A percentile compares a stretch with the other conserved stretches of the same genome.
Evolutionary conservation across 2,797 vertebrate genomes (phyloP).

Genomic region (Prionace glauca): DNA sequence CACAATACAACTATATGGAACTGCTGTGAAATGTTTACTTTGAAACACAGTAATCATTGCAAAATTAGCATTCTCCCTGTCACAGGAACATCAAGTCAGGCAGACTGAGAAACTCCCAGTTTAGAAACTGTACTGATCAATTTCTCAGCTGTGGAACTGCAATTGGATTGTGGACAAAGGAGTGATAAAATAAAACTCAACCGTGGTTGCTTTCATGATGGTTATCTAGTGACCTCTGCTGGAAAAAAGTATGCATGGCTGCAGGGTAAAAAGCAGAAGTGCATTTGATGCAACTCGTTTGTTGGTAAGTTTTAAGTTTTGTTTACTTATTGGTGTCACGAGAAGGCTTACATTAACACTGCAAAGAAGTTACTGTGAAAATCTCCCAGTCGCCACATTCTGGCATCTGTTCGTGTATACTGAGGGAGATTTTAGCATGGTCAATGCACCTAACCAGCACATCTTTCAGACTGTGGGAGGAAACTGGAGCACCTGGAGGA

Average conservation of each 20-base stretch:
- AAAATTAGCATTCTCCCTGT: background rate
- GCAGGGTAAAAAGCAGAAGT: too few species aligned
- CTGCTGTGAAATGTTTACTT: background rate
- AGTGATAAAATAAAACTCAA: background rate
- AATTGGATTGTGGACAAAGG: background rate
- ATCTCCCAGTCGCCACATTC: too few species aligned
- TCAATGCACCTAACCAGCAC: too few species aligned
- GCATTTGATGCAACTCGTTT: background rate
- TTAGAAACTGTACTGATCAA: background rate
- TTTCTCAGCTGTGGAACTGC: background rate
- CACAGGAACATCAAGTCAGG: background rate
- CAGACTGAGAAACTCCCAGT: background rate
- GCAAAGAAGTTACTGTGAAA: too few species aligned
- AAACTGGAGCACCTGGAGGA: too few species aligned
- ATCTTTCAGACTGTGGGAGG: too few species aligned
- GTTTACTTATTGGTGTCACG: too few species aligned
- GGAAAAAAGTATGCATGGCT: background rate
- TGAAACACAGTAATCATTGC: background rate
- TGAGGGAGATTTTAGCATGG: too few species aligned
- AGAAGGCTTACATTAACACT: too few species aligned
- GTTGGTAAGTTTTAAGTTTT: background rate
- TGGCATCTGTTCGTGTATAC: too few species aligned
- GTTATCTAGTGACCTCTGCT: conserved; percentile 9
- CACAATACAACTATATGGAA: background rate
- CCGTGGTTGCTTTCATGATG: background rate